phyloP scores from a whole-genome alignment of 2,113 vertebrate species.

The Rhynchomys soricoides region DNA sequence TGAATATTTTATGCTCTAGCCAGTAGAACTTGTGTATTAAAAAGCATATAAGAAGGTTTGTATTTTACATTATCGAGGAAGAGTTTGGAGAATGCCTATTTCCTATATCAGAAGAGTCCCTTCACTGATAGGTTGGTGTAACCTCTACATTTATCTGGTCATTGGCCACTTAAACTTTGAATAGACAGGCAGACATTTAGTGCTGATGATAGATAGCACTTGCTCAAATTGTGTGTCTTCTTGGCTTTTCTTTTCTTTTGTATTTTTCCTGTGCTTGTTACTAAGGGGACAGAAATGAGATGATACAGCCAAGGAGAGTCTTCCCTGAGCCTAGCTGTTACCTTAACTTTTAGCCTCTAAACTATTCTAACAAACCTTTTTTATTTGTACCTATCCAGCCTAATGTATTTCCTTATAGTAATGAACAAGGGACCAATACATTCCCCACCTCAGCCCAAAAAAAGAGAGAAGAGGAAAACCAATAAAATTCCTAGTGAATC shows the following conservation, averaged over 20 bases:
- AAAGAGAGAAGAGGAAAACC: background rate
- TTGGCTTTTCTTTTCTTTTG: background rate
- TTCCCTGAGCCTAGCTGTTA: background rate
- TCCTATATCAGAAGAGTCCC: background rate
- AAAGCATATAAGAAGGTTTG: background rate
- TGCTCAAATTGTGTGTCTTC: background rate
- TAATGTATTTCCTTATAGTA: background rate
- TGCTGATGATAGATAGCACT: background rate
- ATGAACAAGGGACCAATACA: background rate
- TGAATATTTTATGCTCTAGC: background rate
- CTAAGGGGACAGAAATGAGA: background rate
- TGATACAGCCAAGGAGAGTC: background rate
- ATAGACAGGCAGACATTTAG: background rate
- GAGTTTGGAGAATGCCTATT: background rate
- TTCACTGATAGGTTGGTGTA: background rate
- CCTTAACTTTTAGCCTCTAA: background rate
- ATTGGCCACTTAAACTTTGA: background rate
- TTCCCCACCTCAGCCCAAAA: background rate
- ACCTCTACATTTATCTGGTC: background rate
- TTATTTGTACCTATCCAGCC: background rate
- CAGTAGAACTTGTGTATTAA: background rate
- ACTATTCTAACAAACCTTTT: background rate
- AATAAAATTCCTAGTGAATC: background rate
- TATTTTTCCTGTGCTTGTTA: background rate
- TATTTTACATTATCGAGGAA: background rate